Conservation (phyloP, 2,888 invertebrate species). For the Dynastes grantii region DNA sequence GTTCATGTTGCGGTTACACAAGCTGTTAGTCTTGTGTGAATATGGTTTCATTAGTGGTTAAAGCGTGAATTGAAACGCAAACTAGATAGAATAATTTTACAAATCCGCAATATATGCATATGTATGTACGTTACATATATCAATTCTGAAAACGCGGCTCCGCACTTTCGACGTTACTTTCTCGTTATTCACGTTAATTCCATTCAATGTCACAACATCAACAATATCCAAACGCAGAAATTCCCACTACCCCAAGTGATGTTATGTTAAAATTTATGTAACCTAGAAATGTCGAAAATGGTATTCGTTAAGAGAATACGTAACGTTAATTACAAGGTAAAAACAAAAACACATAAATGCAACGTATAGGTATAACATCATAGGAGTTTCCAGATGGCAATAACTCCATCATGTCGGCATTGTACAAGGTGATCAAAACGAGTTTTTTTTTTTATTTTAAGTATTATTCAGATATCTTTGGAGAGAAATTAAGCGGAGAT, state of each 20-base stretch:
- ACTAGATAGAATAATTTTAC: too few species aligned
- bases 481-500: neutral
- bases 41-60: too few species aligned
- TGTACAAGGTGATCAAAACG: constrained; percentile 2
- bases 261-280: neutral
- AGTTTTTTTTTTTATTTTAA: neutral
- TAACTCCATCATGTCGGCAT: neutral
- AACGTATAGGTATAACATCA: constrained; percentile 2
- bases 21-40: neutral
- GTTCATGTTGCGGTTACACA: constrained; percentile 1
- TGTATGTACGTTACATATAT: too few species aligned
- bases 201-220: neutral
- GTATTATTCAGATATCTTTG: neutral
- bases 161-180: too few species aligned
- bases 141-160: too few species aligned
- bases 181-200: neutral
- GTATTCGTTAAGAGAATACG: neutral
- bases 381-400: constrained; percentile 17
- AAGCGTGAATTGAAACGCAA: too few species aligned
- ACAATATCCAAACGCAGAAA: neutral
- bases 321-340: constrained; percentile 20
- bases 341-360: neutral
- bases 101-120: too few species aligned
- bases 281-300: constrained; percentile 14
- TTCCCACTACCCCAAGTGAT: neutral